Base-by-base conservation (phyloP, 2,797 vertebrate genomes). In the Chelon labrosus region DNA sequence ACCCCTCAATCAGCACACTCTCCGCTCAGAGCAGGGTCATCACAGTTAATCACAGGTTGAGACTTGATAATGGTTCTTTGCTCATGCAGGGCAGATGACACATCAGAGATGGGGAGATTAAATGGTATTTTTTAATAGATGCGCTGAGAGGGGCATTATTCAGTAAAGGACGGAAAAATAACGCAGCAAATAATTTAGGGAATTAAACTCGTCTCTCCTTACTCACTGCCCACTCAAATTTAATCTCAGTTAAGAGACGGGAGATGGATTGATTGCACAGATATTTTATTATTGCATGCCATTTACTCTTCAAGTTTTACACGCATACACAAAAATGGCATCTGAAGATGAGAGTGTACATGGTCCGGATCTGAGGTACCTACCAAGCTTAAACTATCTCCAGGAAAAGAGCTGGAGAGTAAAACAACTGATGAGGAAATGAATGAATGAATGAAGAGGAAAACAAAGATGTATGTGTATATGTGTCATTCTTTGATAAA, bases 261-360 rank as follows among this genome's bases (percentile, higher is more conserved):
- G 72, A 85, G 22, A 65, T 59, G 8, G 37, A 14, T 20, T 85
- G 69, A 54, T 79, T 92, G 86, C 85, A 90, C 84, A 89, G 69
- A 77, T 84, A 31, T 85, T 94, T 94, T 94, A 94, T 94, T 94
- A 94, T 93, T 94, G 88, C 86, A 87, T 92, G 91, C 84, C 85
- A 81, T 86, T 85, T 88, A 79, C 53, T 47, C 51, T 64, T 82
- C 69, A 55, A 27, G 13, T 61, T 27, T 56, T 51, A 25, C 47
- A 53, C 16, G 31, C 58, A 49, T 41, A 67, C 16, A 37, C 25
- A 54, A 38, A 74, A 54, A 75, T 51, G 70, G 65, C 67, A 84
- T 53, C 20, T 49, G 31, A 73, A 54, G 31, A 81, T 10, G 13
- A 76, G 37, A 59, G 46, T 4, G 79, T 35, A 35, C 63, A 61